Evolutionary conservation across 2,797 vertebrate genomes (phyloP).

Genomic region (Falco concolor): DNA sequence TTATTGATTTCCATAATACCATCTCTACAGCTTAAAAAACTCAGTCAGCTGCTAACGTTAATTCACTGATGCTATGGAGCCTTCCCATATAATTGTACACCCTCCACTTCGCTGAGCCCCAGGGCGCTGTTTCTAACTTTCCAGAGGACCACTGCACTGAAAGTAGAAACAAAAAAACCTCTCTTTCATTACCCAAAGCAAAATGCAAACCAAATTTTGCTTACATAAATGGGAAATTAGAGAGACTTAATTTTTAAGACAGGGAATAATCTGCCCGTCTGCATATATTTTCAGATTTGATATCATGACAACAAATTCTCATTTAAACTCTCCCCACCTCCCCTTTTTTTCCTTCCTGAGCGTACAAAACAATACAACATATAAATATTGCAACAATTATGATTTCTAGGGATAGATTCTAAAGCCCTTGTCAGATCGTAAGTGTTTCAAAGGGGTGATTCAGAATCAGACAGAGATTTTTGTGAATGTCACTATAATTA

Average conservation of each 20-base stretch:
- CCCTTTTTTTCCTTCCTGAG: neutral
- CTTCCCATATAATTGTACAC: conserved; percentile 34
- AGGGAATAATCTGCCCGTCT: neutral
- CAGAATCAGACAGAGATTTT: neutral
- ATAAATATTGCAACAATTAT: neutral
- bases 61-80: conserved; percentile 18
- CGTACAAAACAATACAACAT: neutral
- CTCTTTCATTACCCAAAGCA: conserved; percentile 6
- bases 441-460: neutral
- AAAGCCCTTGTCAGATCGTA: neutral
- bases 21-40: conserved; percentile 29
- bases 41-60: conserved; percentile 40
- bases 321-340: neutral
- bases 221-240: conserved; percentile 15
- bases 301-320: neutral
- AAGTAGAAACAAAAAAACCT: neutral
- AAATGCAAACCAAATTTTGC: neutral
- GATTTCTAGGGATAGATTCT: neutral
- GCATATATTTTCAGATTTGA: neutral
- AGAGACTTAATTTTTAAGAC: neutral
- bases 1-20: conserved; percentile 55
- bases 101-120: neutral
- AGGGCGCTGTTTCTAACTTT: conserved; percentile 39
- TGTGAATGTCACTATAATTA: neutral
- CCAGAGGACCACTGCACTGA: conserved; percentile 34